Base-by-base conservation (phyloP, 23 tunicate genomes). In the Clavelina lepadiformis region DNA sequence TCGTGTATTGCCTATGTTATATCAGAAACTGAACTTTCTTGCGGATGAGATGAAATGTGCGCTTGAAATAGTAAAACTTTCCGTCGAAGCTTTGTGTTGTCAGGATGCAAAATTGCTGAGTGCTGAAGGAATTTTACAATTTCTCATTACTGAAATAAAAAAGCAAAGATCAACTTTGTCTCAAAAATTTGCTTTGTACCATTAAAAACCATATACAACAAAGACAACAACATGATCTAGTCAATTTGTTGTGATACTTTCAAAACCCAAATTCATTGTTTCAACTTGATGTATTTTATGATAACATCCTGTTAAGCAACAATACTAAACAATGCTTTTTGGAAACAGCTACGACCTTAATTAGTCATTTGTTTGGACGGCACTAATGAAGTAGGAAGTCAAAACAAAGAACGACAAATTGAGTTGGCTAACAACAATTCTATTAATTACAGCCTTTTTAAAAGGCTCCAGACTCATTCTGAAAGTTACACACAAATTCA, bases 21-120 rank as follows among this genome's bases (percentile, higher is more conserved):
- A 25, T 58, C 20, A 26, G n/a, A 37, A 58, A 21, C 65, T 58
- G 36, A 58, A 58, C n/a, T 58, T 58, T 58, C 20, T 58, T 58
- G 38, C 32, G 7, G n/a, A 58, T 6, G 65, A 58, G 65, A 15
- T 58, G 32, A 58, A 58, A 25, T 58, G 68, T 28, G 65, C 65
- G 30, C 35, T 63, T 63, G 68, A 63, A 63, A 51, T 51, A 63
- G 38, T 63, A 30, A 63, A 63, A 63, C 68, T 63, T 63, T 51
- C 68, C 37, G 68, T 63, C 68, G 68, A 63, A 36, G 68, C 50
- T 63, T 63, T 63, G 50, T 63, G 68, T 35, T 29, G 68, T 36
- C 37, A 63, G 38, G 50, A 63, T 27, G 68, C 68, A 35, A n/a
- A n/a, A n/a, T n/a, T n/a, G n/a, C 38, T 63, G 68, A 63, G 28